These are phyloP conservation scores for Drosophila gaucha DNA, from an alignment of 2,888 invertebrate species.

Conservation along the genomic window DNA sequence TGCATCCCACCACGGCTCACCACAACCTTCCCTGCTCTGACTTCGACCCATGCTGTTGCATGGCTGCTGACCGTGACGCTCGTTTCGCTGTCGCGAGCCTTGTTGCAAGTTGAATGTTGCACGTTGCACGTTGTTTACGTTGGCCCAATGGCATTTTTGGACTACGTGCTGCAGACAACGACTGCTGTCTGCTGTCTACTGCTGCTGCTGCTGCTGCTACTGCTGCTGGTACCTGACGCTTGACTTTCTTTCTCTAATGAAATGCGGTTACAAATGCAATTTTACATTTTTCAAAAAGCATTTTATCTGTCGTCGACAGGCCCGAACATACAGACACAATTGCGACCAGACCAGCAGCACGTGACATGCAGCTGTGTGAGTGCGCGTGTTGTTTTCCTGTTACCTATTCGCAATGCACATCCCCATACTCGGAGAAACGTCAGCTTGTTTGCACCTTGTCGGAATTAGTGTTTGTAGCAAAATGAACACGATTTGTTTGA, in stretches of 20 bases:
- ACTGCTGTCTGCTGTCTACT: slow-evolving; percentile 33
- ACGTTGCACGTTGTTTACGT: slow-evolving; percentile 34
- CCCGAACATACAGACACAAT: slow-evolving; percentile 38
- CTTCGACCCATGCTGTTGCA: slow-evolving; percentile 31
- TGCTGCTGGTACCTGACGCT: slow-evolving; percentile 65
- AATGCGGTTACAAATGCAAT: slow-evolving; percentile 78
- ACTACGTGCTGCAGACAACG: slow-evolving; percentile 50
- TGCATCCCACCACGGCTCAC: neutral
- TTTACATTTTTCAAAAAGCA: slow-evolving; percentile 75
- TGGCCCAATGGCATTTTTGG: slow-evolving; percentile 34
- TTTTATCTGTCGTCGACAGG: slow-evolving; percentile 75
- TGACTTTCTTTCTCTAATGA: slow-evolving; percentile 78
- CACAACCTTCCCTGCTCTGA: neutral
- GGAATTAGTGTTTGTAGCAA: slow-evolving; percentile 77
- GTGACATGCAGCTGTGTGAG: slow-evolving; percentile 35
- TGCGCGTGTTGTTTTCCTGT: slow-evolving; percentile 15
- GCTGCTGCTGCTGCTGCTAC: slow-evolving; percentile 31
- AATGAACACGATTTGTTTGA: slow-evolving; percentile 79
- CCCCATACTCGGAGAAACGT: slow-evolving; percentile 39
- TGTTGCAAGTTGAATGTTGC: slow-evolving; percentile 41
- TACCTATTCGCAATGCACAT: slow-evolving; percentile 15
- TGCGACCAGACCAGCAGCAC: slow-evolving; percentile 33
- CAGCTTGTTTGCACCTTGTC: slow-evolving; percentile 80
- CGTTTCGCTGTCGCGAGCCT: slow-evolving; percentile 60
- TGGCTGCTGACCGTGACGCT: slow-evolving; percentile 68